Percentiles rank a stretch among this genome's conserved stretches.
Evolutionary conservation across 2,888 invertebrate genomes (phyloP).

Genomic region (Lamellibrachia columna): DNA sequence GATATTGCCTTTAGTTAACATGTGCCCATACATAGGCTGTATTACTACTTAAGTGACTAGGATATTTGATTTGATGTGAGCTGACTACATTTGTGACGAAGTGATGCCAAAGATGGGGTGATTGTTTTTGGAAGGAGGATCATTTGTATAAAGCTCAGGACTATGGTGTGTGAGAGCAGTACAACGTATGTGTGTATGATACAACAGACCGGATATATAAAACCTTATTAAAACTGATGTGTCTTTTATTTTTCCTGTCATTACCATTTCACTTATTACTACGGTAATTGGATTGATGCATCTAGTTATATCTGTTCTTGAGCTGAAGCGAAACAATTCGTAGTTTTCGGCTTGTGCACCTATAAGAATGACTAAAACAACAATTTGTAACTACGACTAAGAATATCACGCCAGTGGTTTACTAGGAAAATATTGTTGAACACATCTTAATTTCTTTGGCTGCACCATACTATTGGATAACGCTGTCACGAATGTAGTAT

Average conservation of each 20-base stretch:
- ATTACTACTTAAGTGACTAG: conserved; percentile 3
- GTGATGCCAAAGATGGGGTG: not conserved
- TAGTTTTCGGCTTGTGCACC: too few relatives aligned
- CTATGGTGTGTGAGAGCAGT: conserved; percentile 5
- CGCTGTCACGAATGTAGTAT: too few relatives aligned
- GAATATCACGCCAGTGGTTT: too few relatives aligned
- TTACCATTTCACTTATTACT: not conserved
- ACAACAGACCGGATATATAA: conserved; percentile 16
- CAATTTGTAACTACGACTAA: too few relatives aligned
- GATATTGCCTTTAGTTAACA: not conserved
- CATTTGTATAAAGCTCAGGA: not conserved
- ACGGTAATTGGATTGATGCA: too few relatives aligned
- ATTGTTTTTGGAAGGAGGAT: not conserved
- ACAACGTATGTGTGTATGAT: not conserved
- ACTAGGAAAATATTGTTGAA: too few relatives aligned
- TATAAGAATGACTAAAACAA: too few relatives aligned
- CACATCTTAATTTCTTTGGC: too few relatives aligned
- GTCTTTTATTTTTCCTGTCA: not conserved
- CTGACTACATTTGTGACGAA: not conserved
- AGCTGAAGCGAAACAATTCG: too few relatives aligned
- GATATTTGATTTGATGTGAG: not conserved
- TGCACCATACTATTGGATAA: too few relatives aligned
- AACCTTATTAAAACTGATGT: not conserved
- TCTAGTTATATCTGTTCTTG: too few relatives aligned
- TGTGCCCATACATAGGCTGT: not conserved